Evolutionary conservation across 2,113 vertebrate genomes (phyloP).

Genomic region (Antechinus flavipes): DNA sequence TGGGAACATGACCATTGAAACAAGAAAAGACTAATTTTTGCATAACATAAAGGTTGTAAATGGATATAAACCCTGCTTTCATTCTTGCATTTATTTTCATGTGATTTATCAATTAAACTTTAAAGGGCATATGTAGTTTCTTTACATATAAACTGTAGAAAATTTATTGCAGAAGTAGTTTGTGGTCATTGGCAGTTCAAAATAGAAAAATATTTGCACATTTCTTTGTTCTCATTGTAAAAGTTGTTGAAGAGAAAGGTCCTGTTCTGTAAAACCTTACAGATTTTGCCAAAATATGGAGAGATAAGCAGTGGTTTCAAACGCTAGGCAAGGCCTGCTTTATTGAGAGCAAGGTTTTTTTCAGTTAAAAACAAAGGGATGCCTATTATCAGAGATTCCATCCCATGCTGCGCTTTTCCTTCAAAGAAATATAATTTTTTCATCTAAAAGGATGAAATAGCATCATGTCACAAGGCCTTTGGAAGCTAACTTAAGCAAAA

Average conservation of each 20-base stretch:
- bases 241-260: slow-evolving; percentile 39
- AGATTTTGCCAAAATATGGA: slow-evolving; percentile 7
- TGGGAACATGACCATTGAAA: background rate
- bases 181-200: slow-evolving; percentile 11
- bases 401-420: background rate
- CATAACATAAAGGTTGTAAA: slow-evolving; percentile 35
- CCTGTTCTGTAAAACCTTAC: slow-evolving; percentile 4
- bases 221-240: slow-evolving; percentile 3
- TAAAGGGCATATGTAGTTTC: slow-evolving; percentile 47
- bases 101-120: slow-evolving; percentile 61
- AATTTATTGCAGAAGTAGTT: slow-evolving; percentile 51
- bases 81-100: slow-evolving; percentile 58
- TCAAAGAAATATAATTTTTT: slow-evolving; percentile 23
- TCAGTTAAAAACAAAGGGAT: background rate
- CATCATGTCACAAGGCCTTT: background rate
- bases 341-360: slow-evolving; percentile 34
- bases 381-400: background rate
- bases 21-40: background rate
- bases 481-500: background rate
- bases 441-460: slow-evolving; percentile 4
- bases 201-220: slow-evolving; percentile 39
- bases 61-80: slow-evolving; percentile 5
- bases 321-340: background rate
- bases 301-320: background rate
- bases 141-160: slow-evolving; percentile 31